Base-by-base conservation (phyloP, 2,797 vertebrate genomes). In the Hoplostethus mediterraneus region DNA sequence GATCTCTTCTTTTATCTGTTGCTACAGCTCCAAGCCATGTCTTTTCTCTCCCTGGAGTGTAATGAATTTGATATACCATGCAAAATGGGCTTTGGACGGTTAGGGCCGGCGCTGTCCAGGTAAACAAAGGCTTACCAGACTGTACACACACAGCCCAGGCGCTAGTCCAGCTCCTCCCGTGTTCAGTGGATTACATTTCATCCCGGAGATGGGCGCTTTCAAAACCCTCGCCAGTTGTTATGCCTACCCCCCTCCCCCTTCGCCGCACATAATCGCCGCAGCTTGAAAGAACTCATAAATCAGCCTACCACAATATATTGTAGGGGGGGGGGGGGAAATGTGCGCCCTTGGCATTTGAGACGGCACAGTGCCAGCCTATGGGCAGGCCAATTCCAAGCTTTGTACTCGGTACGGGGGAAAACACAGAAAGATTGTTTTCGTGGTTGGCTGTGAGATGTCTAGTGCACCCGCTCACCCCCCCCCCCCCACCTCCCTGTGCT, bases 281-380 rank as follows among this genome's bases (percentile, higher is more conserved):
- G 83, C 87, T 81, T 89, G 87, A 90, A 90, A 90, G 85, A 82
- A 64, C 87, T 87, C 87, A 88, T 92, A 90, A 90, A 92, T 91
- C 87, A 89, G 89, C 64, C 77, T 62, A 77, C 77, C 83, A 85
- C 84, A 86, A 83, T 91, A 80, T 72, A 82, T 84, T 78, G 83
- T 81, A 67, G 75, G 81, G 80, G 78, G 73, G 75, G 81, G 80
- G 78, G 73, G 1, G 45, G 67, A 85, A 86, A 85, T 87, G 82
- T 67, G 79, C 11, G 67, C 79, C 81, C 81, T 64, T 90, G 90
- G 88, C 89, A 90, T 90, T 91, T 86, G 67, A 87, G 72, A 75
- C 67, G 70, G 77, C 81, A 66, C 72, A 17, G 55, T 85, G 89
- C 87, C 91, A 90, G 74, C 77, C 67, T 75, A 77, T 66, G 79